Evolutionary conservation across 2,797 vertebrate genomes (phyloP).

Genomic region (Pelochelys cantorii): DNA sequence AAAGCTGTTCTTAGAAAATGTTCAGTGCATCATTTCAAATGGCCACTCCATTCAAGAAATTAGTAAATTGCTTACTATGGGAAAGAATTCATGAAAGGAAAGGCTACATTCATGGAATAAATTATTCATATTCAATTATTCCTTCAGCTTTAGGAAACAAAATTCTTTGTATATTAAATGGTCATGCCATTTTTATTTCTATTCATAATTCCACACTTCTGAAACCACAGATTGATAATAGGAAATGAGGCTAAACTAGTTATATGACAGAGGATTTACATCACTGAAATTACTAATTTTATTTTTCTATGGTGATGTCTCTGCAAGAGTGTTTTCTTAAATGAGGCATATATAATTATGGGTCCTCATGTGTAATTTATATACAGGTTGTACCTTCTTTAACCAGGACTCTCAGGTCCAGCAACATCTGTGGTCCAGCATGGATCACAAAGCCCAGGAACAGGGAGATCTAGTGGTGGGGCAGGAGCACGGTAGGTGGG

Average conservation of each 20-base stretch:
- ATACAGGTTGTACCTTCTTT: neutral
- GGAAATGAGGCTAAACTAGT: neutral
- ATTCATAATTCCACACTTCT: neutral
- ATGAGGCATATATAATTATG: neutral
- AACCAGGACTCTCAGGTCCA: no score
- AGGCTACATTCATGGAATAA: neutral
- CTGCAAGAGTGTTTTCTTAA: neutral
- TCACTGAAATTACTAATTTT: neutral
- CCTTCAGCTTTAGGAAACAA: neutral
- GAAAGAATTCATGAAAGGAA: neutral
- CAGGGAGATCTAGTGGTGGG: no score
- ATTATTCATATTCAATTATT: neutral
- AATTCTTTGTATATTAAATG: neutral
- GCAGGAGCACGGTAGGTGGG: no score
- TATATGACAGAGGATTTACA: neutral
- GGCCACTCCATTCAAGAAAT: neutral
- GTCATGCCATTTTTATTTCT: neutral
- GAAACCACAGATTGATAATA: neutral
- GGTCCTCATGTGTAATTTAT: neutral
- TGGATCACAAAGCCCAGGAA: no score
- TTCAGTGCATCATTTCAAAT: neutral
- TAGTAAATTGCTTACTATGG: neutral
- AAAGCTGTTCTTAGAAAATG: neutral
- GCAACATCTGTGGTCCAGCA: no score
- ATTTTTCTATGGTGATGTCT: neutral